Conservation (phyloP, 2,113 vertebrate species). For the Apaloderma vittatum region DNA sequence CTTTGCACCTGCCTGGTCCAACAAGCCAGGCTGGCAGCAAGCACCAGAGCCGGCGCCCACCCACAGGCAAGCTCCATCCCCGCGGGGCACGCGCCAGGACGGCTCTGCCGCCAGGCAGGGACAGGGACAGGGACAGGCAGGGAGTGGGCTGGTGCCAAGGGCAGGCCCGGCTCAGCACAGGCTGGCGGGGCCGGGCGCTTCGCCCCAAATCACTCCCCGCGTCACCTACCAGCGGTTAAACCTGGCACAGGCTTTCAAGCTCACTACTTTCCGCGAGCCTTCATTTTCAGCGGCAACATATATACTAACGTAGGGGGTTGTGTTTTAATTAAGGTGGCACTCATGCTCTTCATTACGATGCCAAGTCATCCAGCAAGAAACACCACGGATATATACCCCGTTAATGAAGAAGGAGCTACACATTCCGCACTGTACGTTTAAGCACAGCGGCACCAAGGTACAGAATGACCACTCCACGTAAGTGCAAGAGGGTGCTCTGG, state of each 20-base stretch:
- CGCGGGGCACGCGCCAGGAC: no score
- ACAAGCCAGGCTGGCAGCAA: neutral
- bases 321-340: slow-evolving; percentile 35
- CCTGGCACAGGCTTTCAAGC: neutral
- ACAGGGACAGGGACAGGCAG: no score
- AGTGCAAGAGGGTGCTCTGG: neutral
- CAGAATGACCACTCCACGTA: neutral
- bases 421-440: neutral
- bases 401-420: neutral
- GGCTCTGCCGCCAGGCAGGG: no score
- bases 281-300: slow-evolving; percentile 19
- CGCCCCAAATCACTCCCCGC: neutral
- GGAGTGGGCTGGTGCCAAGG: no score
- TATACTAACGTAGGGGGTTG: slow-evolving; percentile 8
- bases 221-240: neutral
- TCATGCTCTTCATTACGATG: slow-evolving; percentile 31
- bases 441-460: neutral
- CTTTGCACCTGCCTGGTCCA: neutral
- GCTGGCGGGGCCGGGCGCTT: neutral
- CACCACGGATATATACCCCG: neutral
- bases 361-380: slow-evolving; percentile 40
- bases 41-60: rapidly evolving
- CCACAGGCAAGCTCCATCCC: rapidly evolving
- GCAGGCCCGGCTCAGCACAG: no score
- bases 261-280: neutral